Percentiles rank a stretch among this genome's conserved stretches.
Evolutionary conservation across 1,140 invertebrate species (phyloP).

Genomic region (Eupeodes corollae): DNA sequence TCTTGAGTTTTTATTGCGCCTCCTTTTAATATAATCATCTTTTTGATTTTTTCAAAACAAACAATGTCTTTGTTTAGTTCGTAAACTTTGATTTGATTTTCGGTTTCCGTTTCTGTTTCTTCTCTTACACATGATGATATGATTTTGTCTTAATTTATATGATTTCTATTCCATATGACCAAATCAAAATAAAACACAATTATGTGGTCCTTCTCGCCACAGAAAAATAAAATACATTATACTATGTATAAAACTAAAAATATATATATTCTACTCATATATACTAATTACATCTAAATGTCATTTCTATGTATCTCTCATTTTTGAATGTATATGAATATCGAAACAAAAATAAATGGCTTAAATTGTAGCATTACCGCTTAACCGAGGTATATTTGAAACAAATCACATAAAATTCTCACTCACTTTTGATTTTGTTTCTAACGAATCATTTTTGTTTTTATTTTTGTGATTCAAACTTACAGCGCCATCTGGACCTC

Average conservation of each 20-base stretch:
- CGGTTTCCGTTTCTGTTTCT: too few species aligned
- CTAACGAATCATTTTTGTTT: background rate
- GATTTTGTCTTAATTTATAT: too few species aligned
- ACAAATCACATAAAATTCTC: slow-evolving; percentile 4
- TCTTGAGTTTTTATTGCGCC: too few species aligned
- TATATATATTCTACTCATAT: background rate
- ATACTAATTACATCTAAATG: background rate
- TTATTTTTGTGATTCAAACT: background rate
- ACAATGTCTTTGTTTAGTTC: background rate
- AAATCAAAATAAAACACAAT: too few species aligned
- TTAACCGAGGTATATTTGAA: slow-evolving; percentile 30
- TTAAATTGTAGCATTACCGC: slow-evolving; percentile 32
- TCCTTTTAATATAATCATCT: too few species aligned
- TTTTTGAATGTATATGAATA: background rate
- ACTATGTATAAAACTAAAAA: background rate
- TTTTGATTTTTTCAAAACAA: too few species aligned
- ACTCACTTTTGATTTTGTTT: background rate
- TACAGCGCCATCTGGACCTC: slow-evolving; percentile 79
- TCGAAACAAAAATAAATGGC: background rate
- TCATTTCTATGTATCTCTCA: background rate
- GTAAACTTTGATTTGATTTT: background rate
- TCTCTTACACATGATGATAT: too few species aligned
- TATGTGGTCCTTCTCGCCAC: too few species aligned
- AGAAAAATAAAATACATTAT: too few species aligned
- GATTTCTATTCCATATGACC: too few species aligned